Base-by-base conservation (phyloP, 2,888 invertebrate species). In the Acanthacorydalis orientalis region DNA sequence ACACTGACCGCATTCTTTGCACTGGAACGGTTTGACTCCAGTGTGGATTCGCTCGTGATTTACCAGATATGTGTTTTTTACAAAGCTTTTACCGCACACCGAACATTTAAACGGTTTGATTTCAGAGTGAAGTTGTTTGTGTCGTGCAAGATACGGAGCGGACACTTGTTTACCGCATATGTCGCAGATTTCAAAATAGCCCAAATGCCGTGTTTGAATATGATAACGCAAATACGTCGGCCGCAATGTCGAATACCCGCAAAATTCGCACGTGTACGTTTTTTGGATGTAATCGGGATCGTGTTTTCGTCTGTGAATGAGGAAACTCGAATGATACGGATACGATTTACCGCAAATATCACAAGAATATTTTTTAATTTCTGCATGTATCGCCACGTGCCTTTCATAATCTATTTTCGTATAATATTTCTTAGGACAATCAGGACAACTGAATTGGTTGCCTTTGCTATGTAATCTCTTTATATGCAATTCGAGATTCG, bases 1-100 rank as follows among this genome's bases (percentile, higher is more conserved):
- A 1, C 67, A 63, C 52, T 69, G 72, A 2, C 62, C 63, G 49
- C 73, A 73, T 47, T 66, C 60, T 40, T 66, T 64, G 37, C 60
- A 60, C 32, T 50, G 51, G 45, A 54, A 58, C 12, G 58, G 59
- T 47, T 47, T 47, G n/a, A 42, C 31, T 7, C 47, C 47, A 43
- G 15, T 43, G 9, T 47, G 47, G 7, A 42, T 47, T n/a, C 37
- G 34, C 11, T 32, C 9, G 35, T 47, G 47, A 34, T 34, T 47
- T 4, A 47, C 12, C 15, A 47, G 11, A 47, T 47, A 42, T 2
- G 42, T 35, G 12, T 43, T 47, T 8, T 47, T 42, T 4, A 43
- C n/a, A 43, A 47, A 47, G 35, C 42, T 47, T 47, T 47, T 47
- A 15, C 23, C 42, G 34, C 47, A 47, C 16, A 37, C 35, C 14